Evolutionary conservation across 2,888 invertebrate genomes (phyloP), one percentile per base, ranked within the genome.

Genomic region (Oxyteleia sp.): DNA sequence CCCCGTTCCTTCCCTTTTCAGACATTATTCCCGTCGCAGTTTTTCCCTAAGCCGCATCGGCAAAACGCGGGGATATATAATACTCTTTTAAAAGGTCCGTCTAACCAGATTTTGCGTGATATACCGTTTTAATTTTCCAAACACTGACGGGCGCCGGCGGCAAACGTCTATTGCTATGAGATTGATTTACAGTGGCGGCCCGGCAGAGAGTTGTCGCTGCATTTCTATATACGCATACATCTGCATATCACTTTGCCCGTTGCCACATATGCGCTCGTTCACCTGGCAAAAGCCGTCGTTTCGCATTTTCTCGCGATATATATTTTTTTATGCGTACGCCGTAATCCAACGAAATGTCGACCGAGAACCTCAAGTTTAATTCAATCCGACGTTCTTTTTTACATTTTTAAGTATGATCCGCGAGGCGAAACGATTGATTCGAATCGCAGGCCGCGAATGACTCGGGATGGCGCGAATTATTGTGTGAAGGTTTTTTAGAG

Each of bases 81-180:
- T 89, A 87, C 85, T 87, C 88, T 87, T 90, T 90, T 87, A 89
- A 88, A 89, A 84, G 84, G 86, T 82, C 81, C 79, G 86, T 83
- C 79, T 86, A 86, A 87, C 84, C 85, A 83, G 86, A 87, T 88
- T 87, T 85, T 61, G 63, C 85, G 87, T 91, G 91, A 91, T 91
- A 90, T 90, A 91, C 90, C 87, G 90, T 89, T 91, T 91, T 91
- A 91, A 91, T 91, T 91, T 91, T 91, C 80, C 90, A 90, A 90
- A 90, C 88, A 84, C 84, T 82, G 86, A 85, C 86, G 86, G 84
- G 85, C 82, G 84, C 86, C 80, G 74, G 71, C 63, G 72, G 81
- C 78, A 72, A 89, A 89, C 85, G 88, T 88, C 88, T 89, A 89
- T 89, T 88, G 86, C 87, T 51, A 59, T 63, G 64, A 86, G 89